Conservation (phyloP, 2,888 invertebrate species). For the Thereva unica region DNA sequence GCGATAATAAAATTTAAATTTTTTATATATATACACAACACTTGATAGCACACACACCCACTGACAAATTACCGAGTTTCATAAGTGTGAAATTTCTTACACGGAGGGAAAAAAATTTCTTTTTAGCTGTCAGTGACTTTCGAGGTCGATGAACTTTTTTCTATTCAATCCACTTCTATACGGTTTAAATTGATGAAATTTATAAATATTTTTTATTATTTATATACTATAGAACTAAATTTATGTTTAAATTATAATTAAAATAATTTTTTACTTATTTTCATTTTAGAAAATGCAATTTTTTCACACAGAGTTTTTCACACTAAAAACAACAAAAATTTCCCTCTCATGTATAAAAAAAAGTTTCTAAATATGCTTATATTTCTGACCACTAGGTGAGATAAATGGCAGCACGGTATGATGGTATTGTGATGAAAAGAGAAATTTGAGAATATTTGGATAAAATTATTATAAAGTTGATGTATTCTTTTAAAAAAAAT, state of each 20-base stretch:
- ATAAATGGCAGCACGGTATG: slow-evolving; percentile 17
- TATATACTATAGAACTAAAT: slow-evolving; percentile 5
- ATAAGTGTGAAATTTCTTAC: slow-evolving; percentile 4
- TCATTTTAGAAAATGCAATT: slow-evolving; percentile 26
- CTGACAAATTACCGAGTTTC: not conserved
- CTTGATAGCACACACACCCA: not conserved
- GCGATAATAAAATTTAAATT: not conserved
- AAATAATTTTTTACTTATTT: not conserved
- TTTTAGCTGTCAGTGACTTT: slow-evolving; percentile 41
- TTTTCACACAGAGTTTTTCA: slow-evolving; percentile 29
- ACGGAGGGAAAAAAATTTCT: slow-evolving; percentile 26
- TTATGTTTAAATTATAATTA: not conserved
- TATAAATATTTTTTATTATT: not conserved
- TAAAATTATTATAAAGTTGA: too few species aligned
- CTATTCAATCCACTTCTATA: slow-evolving; percentile 15
- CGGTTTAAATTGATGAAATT: not conserved
- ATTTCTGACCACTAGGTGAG: slow-evolving; percentile 6
- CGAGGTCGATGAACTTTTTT: slow-evolving; percentile 41
- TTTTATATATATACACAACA: not conserved
- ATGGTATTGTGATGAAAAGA: too few species aligned
- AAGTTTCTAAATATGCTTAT: not conserved
- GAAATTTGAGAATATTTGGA: too few species aligned
- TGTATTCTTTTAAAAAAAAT: too few species aligned
- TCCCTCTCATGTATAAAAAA: slow-evolving; percentile 31
- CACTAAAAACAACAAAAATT: slow-evolving; percentile 39